Evolutionary conservation across 2,797 vertebrate species (phyloP).

Genomic region (Heterohyrax brucei): DNA sequence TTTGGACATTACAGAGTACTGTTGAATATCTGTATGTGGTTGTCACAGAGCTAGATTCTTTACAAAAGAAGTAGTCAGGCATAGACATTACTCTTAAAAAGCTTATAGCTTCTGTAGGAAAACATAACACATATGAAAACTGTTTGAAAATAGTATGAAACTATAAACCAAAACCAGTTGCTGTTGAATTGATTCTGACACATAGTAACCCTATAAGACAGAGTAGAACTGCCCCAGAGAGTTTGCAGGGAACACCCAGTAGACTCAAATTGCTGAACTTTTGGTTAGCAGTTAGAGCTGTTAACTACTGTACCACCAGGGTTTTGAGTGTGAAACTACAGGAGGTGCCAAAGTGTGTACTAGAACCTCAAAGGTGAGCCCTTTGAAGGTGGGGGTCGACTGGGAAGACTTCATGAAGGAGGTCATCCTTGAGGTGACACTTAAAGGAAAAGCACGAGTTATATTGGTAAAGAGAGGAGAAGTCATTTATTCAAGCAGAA

Average conservation of each 20-base stretch:
- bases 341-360: neutral
- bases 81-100: conserved; percentile 28
- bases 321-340: neutral
- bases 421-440: neutral
- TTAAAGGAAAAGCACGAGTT: conserved; percentile 24
- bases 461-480: neutral
- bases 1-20: conserved; percentile 56
- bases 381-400: neutral
- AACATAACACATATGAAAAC: neutral
- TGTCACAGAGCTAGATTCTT: conserved; percentile 20
- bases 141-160: conserved; percentile 29
- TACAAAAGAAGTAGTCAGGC: conserved; percentile 48
- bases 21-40: neutral
- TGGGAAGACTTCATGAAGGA: neutral
- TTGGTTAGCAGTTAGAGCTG: no score
- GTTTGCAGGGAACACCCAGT: no score
- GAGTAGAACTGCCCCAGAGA: no score
- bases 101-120: conserved; percentile 23
- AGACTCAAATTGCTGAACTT: no score
- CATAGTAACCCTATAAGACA: no score
- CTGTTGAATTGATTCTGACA: no score
- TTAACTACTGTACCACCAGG: no score
- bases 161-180: neutral
- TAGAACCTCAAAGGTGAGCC: conserved; percentile 17
- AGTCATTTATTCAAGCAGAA: neutral